Base-by-base conservation (phyloP, 2,888 invertebrate species). In the Podotricha telesiphe region DNA sequence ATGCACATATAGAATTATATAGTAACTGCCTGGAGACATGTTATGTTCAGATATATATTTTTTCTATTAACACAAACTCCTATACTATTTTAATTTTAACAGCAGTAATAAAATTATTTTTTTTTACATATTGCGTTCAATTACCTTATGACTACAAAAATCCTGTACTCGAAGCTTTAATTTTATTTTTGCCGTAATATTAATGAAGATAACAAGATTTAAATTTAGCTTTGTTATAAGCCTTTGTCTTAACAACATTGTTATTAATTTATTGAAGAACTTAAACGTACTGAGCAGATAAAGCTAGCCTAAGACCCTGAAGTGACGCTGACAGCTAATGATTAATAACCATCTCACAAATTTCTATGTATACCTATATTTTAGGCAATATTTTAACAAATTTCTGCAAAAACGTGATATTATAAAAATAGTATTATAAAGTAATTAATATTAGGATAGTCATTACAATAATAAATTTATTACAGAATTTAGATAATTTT, bases 291-390 rank as follows among this genome's bases (percentile, higher is more conserved):
- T 70, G 70, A 72, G 64, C 70, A 71, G 65, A 48, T 65, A 63
- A 65, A 74, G 66, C 64, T 67, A 65, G 66, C 58, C 50, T 65
- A 71, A 69, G 48, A 55, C 67, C 50, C 65, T 65, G 66, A 71
- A 77, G 65, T 72, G 72, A 76, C 71, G 69, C 68, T 73, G 76
- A 75, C 76, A 74, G 73, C 70, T 47, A 74, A 75, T 77, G 74
- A 77, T 77, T 77, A 75, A 77, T 76, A 72, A 67, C 73, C 70
- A 40, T 63, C 69, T 58, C 22, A 59, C n/a, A 65, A 69, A 63
- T 59, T 61, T n/a, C 55, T 61, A 71, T 63, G 65, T 73, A 70
- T 65, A n/a, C n/a, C n/a, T n/a, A 63, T 66, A 70, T 70, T 70
- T 72, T 70, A 50, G 55, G 19, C 67, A 65, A 15, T 45, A 61